A percentile compares a stretch with the other conserved stretches of the same genome.
These are phyloP conservation scores for Pegea sp. DNA, from an alignment of 23 tunicate genomes.

Conservation along the genomic window DNA sequence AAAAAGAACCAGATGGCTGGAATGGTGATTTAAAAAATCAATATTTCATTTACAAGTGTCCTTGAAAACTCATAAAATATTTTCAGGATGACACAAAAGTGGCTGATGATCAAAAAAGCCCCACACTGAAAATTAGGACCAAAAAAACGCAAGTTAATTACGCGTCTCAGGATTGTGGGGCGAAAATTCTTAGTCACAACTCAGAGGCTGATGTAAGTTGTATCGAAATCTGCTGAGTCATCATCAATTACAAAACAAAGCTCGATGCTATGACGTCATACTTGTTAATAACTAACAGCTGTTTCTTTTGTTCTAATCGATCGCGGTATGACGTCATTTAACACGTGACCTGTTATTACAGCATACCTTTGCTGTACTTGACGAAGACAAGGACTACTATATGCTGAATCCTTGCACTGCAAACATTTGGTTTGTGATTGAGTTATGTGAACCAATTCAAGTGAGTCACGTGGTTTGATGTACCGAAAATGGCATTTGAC, in stretches of 20 bases:
- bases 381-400: constrained; percentile 75
- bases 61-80: constrained; percentile 2
- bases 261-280: too few relatives aligned
- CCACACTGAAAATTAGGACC: constrained; percentile 25
- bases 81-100: constrained; percentile 27
- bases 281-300: too few relatives aligned
- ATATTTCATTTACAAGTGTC: neutral
- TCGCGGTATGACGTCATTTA: too few relatives aligned
- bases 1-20: constrained; percentile 63
- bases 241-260: too few relatives aligned
- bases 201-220: constrained; percentile 52
- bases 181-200: constrained; percentile 54
- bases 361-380: constrained; percentile 54
- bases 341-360: too few relatives aligned
- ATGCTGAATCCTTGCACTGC: constrained; percentile 84
- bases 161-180: constrained; percentile 88
- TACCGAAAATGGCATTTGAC: neutral
- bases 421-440: constrained; percentile 60
- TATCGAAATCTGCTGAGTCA: too few relatives aligned
- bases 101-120: constrained; percentile 3
- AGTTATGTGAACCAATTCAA: constrained; percentile 87
- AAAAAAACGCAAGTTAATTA: constrained; percentile 89
- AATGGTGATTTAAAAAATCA: constrained; percentile 1
- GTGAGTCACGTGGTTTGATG: constrained; percentile 4
- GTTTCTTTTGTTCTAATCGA: too few relatives aligned